Evolutionary conservation across 2,113 vertebrate species (phyloP).

Genomic region (Otus sunia): DNA sequence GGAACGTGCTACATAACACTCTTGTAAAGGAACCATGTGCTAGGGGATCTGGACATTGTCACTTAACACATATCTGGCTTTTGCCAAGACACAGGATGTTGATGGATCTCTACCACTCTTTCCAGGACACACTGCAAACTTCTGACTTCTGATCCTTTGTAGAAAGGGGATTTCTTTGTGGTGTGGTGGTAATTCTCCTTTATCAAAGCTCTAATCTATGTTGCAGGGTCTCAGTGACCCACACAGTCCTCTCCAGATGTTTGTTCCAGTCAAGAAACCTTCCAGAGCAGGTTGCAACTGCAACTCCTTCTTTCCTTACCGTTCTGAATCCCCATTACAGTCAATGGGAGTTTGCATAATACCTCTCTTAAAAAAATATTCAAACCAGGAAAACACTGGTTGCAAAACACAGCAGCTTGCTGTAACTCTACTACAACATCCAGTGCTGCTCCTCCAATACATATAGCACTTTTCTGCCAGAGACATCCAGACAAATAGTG

Average conservation of each 20-base stretch:
- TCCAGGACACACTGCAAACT: neutral
- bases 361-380: neutral
- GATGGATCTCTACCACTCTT: neutral
- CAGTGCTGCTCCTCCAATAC: neutral
- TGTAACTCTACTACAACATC: neutral
- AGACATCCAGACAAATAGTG: neutral
- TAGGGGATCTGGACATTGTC: neutral
- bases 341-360: neutral
- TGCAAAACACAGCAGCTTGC: neutral
- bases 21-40: neutral
- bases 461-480: neutral
- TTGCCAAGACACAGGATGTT: neutral
- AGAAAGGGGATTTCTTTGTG: neutral
- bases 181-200: neutral
- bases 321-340: neutral
- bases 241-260: neutral
- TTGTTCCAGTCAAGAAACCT: neutral
- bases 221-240: neutral
- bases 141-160: neutral
- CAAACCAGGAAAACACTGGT: neutral
- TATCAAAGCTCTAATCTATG: neutral
- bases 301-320: neutral
- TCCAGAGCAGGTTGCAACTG: neutral
- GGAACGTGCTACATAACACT: rapidly evolving
- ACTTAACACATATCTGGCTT: neutral